Base-by-base conservation (phyloP, 2,113 vertebrate species). In the Chloroceryle aenea region DNA sequence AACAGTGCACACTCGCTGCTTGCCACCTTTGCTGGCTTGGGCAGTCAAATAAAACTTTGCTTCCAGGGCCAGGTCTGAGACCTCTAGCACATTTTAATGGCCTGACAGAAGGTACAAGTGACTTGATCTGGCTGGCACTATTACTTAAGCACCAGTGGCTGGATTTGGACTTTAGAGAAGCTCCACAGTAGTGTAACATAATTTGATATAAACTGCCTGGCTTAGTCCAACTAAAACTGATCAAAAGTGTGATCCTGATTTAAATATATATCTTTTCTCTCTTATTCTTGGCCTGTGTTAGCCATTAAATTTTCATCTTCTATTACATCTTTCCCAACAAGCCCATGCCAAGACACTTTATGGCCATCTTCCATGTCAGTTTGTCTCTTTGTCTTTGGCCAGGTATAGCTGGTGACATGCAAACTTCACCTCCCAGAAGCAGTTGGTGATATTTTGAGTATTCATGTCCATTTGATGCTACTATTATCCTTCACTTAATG, bases 251-350 rank as follows among this genome's bases (percentile, higher is more conserved):
- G 73, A 67, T 78, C 47, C 34, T 81, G 48, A 13, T 81, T 68
- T 64, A 40, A 89, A n/a, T 43, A 14, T 58, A 47, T 58, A 47
- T 69, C 34, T 67, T 8, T 61, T 64, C 27, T 74, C 30, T 89
- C 50, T 93, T 91, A 43, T 81, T 78, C 76, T 85, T 94, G 91
- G 59, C 42, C 9, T 80, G 23, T 52, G 34, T 43, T 73, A 63
- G 43, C 52, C 10, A 14, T 56, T 75, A 64, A 40, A 19, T 77
- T 83, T 95, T 79, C 63, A 59, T 68, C 30, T 25, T 25, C 9
- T 68, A 40, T 29, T 47, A 18, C 47, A 36, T 36, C 64, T 76
- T 84, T 81, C 71, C 67, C 52, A 48, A 34, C 43, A 78, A 34
- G 82, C 45, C 42, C 32, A 18, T 50, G 56, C 58, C 56, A 89